These are phyloP conservation scores for Andrena hattorfiana DNA, from an alignment of 2,888 invertebrate species.

Conservation along the genomic window DNA sequence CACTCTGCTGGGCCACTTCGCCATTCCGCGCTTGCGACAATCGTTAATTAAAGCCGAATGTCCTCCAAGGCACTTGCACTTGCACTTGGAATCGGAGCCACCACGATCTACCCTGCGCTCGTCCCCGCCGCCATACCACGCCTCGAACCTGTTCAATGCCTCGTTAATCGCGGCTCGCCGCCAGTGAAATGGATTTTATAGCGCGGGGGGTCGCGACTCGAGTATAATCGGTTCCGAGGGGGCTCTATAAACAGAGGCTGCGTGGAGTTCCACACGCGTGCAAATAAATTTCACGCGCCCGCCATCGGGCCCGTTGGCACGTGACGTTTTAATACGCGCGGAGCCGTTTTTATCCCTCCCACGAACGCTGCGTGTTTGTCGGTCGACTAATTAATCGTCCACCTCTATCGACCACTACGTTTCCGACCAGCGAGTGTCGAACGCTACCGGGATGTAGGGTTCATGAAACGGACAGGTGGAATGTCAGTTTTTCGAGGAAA, in stretches of 20 bases:
- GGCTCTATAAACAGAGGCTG: slow-evolving; percentile 33
- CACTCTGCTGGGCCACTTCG: slow-evolving; percentile 52
- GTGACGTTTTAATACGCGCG: neutral
- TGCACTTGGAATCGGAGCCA: slow-evolving; percentile 26
- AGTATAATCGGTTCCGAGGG: slow-evolving; percentile 45
- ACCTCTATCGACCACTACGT: neutral
- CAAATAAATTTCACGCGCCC: slow-evolving; percentile 24
- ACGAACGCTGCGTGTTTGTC: neutral
- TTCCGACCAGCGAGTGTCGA: neutral
- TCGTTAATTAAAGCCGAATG: slow-evolving; percentile 72
- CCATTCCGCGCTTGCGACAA: slow-evolving; percentile 63
- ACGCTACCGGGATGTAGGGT: neutral
- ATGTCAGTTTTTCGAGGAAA: neutral
- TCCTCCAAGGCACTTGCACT: slow-evolving; percentile 58
- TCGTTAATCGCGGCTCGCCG: slow-evolving; percentile 67
- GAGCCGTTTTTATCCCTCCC: slow-evolving; percentile 15
- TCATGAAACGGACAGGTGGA: neutral
- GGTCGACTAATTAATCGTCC: slow-evolving; percentile 6
- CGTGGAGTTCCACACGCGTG: slow-evolving; percentile 24
- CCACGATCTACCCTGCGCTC: neutral
- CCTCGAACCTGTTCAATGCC: slow-evolving; percentile 57
- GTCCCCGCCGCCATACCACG: neutral
- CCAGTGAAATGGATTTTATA: slow-evolving; percentile 64
- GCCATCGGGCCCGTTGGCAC: neutral
- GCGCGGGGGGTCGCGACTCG: slow-evolving; percentile 28